phyloP scores from a whole-genome alignment of 2,888 invertebrate genomes.

The Morpho helenor region DNA sequence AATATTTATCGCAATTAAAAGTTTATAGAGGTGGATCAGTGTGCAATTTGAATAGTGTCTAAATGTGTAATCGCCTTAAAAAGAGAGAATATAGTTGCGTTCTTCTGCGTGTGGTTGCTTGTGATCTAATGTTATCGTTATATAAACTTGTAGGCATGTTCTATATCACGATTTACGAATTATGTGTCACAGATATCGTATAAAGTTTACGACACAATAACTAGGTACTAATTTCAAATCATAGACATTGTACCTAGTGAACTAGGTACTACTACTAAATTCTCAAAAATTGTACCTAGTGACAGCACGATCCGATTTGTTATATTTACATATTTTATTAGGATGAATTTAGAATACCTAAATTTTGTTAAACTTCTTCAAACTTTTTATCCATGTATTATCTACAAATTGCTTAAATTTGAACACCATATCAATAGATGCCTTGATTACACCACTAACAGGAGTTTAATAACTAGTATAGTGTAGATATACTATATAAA shows the following conservation, averaged over 20 bases:
- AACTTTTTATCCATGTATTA: constrained; percentile 5
- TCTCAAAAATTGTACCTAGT: background rate
- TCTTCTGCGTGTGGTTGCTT: constrained; percentile 66
- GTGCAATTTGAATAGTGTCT: constrained; percentile 75
- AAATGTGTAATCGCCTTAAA: constrained; percentile 76
- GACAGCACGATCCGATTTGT: constrained; percentile 25
- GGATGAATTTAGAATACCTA: constrained; percentile 8
- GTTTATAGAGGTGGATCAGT: constrained; percentile 77
- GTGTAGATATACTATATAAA: constrained; percentile 15
- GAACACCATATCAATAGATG: constrained; percentile 26
- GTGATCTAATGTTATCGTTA: constrained; percentile 47
- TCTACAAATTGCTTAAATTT: constrained; percentile 18
- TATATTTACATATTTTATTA: constrained; percentile 8
- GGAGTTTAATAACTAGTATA: constrained; percentile 19
- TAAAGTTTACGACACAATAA: constrained; percentile 1
- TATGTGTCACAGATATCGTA: constrained; percentile 10
- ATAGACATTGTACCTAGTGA: background rate
- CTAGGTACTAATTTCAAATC: background rate
- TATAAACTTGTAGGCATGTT: constrained; percentile 40
- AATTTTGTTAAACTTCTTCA: constrained; percentile 13
- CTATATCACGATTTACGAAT: background rate
- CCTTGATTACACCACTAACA: constrained; percentile 23
- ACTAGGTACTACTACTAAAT: no score
- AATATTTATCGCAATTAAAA: constrained; percentile 77
- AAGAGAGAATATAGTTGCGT: constrained; percentile 76